Evolutionary conservation across 2,888 invertebrate genomes (phyloP), one percentile per base, ranked within the genome.

Genomic region (Brenthis daphne): DNA sequence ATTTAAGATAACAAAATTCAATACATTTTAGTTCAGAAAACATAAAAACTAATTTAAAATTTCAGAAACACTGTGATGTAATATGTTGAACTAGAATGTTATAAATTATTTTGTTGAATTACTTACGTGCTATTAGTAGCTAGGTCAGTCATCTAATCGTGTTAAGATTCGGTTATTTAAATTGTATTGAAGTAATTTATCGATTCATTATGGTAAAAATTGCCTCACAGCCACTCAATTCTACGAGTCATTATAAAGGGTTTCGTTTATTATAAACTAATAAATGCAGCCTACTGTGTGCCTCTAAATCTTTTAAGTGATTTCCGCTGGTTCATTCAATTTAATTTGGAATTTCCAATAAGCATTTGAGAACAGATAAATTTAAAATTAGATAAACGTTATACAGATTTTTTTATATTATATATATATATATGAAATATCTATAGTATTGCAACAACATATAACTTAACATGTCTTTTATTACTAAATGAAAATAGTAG

Each of bases 281-380:
- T 77, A 68, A 72, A 74, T 63, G 70, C 69, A 69, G 74, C 75
- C 75, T 75, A 75, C 76, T 75, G 76, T 71, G 66, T 69, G 64
- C 73, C 77, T 68, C 72, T 73, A 73, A 66, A 74, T 71, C 75
- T 78, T 78, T 76, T 65, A 70, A 74, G 73, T 73, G 48, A 72
- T 82, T 84, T 82, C 80, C 78, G 84, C 82, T 79, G 63, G 47
- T 79, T 84, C 84, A 83, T 81, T 77, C 77, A 48, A 72, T 74
- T 76, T 81, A 80, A 83, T 83, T 78, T 77, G 75, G 79, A 64
- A 71, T 76, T 48, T 55, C 63, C 53, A 50, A 69, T 65, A 71
- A 65, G 75, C 67, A 69, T 24, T 55, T 65, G 43, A 16, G 20
- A 1, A 14, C 13, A 43, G 13, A 53, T 20, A 63, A 63, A 63